Conservation (phyloP, 2,888 invertebrate genomes). For the Diplolepis rosae region DNA sequence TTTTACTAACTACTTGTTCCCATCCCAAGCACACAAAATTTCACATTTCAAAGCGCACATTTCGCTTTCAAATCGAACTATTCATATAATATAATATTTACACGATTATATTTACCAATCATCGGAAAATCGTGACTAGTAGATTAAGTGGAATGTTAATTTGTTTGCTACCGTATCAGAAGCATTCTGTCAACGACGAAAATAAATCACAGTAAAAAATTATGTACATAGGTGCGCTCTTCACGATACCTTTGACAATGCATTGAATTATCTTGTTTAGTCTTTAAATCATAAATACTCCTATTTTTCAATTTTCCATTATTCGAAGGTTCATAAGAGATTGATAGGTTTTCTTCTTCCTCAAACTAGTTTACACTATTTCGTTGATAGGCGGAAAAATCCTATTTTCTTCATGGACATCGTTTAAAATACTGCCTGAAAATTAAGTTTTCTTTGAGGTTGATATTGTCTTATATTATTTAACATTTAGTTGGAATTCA, state of each 20-base stretch:
- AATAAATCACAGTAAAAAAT: slow-evolving; percentile 57
- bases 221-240: slow-evolving; percentile 51
- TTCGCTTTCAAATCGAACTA: slow-evolving; percentile 2
- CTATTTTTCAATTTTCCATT: neutral
- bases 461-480: too few relatives aligned
- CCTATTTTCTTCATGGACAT: neutral
- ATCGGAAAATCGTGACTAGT: slow-evolving; percentile 51
- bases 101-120: too few relatives aligned
- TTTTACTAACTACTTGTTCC: slow-evolving; percentile 44
- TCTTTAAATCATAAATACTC: too few relatives aligned
- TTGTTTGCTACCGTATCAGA: slow-evolving; percentile 47
- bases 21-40: slow-evolving; percentile 32
- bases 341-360: slow-evolving; percentile 10
- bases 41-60: neutral
- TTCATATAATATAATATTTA: neutral
- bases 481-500: too few relatives aligned
- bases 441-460: neutral
- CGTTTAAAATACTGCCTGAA: slow-evolving; percentile 16
- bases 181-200: slow-evolving; percentile 53
- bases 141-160: slow-evolving; percentile 49
- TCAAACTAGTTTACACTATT: neutral
- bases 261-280: neutral
- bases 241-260: slow-evolving; percentile 8
- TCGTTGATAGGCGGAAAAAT: neutral
- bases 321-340: slow-evolving; percentile 1